Evolutionary conservation across 2,113 vertebrate species (phyloP).

Genomic region (Tor tambroides): DNA sequence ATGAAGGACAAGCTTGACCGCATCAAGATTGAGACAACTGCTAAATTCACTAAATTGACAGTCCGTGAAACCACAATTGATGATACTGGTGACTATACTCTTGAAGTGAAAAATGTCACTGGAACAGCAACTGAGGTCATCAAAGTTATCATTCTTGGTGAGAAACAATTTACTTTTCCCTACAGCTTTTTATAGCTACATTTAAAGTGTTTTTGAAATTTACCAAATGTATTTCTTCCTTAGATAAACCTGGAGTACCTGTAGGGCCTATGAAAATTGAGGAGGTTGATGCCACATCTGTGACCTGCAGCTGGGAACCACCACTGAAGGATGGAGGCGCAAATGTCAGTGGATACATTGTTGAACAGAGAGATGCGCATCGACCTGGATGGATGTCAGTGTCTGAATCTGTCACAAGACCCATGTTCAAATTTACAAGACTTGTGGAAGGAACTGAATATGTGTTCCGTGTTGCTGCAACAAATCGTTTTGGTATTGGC

Average conservation of each 20-base stretch:
- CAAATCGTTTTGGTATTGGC: conserved; percentile 95
- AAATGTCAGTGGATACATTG: conserved; percentile 92
- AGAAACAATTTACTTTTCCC: conserved; percentile 61
- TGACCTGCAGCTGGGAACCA: conserved; percentile 90
- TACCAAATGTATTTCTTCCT: conserved; percentile 33
- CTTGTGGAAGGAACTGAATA: conserved; percentile 93
- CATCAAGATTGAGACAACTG: conserved; percentile 86
- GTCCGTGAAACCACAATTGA: conserved; percentile 94
- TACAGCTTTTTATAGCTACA: background rate
- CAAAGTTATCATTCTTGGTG: conserved; percentile 96
- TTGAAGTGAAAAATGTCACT: conserved; percentile 89
- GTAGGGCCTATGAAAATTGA: conserved; percentile 88
- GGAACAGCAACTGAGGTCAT: conserved; percentile 86
- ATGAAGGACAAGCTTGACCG: conserved; percentile 92
- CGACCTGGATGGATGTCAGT: conserved; percentile 92
- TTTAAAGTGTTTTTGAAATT: conserved; percentile 14
- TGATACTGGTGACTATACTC: conserved; percentile 90
- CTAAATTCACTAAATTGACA: conserved; percentile 83
- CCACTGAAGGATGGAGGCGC: conserved; percentile 94
- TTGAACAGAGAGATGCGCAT: conserved; percentile 95
- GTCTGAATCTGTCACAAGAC: conserved; percentile 95
- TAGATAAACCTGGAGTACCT: conserved; percentile 94
- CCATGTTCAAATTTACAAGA: conserved; percentile 90
- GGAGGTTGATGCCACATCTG: conserved; percentile 88
- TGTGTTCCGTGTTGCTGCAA: conserved; percentile 95